Conservation (phyloP, 2,797 vertebrate species). For the Pseudochirops cupreus region DNA sequence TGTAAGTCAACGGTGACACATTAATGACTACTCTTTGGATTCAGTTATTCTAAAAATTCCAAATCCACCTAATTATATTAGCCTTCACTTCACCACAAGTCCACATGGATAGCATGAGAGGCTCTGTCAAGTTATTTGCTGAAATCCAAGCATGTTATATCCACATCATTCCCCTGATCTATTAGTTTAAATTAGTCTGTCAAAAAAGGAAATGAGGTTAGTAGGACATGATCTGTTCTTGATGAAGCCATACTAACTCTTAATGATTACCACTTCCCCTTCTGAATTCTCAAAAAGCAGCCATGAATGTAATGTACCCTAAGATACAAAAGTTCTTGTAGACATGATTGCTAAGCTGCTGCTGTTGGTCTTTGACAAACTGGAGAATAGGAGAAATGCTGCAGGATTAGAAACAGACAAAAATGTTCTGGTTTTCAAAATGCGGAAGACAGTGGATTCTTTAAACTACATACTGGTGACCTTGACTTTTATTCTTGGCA, state of each 20-base stretch:
- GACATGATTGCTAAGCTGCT: background rate
- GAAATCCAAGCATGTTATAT: background rate
- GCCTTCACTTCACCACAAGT: background rate
- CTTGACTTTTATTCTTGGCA: background rate
- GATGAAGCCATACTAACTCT: background rate
- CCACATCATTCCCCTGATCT: background rate
- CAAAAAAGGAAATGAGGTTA: conserved; percentile 8
- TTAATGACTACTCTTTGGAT: background rate
- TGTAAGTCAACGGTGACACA: background rate
- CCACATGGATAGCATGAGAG: background rate
- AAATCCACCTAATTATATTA: background rate
- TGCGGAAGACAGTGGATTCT: background rate
- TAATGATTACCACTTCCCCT: background rate
- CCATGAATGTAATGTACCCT: background rate
- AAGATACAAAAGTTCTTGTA: background rate
- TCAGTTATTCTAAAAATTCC: background rate
- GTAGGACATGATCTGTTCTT: background rate
- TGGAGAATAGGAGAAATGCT: background rate
- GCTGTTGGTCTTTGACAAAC: background rate
- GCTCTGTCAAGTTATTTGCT: background rate
- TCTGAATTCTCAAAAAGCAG: background rate
- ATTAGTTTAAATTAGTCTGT: background rate
- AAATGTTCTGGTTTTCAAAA: background rate
- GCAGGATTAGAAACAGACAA: background rate
- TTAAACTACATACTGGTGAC: background rate